Conservation (phyloP, 2,113 vertebrate species). For the Galemys pyrenaicus region DNA sequence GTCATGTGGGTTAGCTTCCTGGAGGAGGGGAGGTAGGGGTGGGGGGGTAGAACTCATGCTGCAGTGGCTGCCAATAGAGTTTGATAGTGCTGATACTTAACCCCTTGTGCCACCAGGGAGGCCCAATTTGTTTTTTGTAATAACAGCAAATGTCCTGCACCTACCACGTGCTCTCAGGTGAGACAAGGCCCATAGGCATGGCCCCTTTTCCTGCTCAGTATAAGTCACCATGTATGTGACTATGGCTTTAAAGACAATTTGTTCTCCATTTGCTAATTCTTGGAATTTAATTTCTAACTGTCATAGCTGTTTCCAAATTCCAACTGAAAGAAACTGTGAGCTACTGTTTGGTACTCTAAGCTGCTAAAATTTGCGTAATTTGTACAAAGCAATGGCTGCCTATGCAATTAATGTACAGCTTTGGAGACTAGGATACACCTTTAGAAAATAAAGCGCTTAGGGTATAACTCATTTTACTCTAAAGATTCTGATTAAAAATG, state of each 20-base stretch:
- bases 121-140: not conserved
- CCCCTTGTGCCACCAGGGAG: no score
- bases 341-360: not conserved
- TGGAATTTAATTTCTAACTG: not conserved
- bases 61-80: no score
- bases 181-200: not conserved
- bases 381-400: not conserved
- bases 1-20: no score
- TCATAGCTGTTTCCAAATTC: no score
- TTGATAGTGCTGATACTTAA: no score
- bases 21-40: no score
- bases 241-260: not conserved
- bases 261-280: not conserved
- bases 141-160: not conserved
- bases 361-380: not conserved
- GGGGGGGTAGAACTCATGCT: no score
- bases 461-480: conserved; percentile 24
- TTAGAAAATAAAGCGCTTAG: not conserved
- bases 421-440: not conserved
- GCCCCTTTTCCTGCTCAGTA: not conserved
- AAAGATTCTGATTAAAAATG: not conserved
- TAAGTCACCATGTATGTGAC: not conserved
- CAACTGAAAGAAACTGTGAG: not conserved
- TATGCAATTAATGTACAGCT: not conserved
- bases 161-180: not conserved